A percentile compares a stretch with the other conserved stretches of the same genome.
Conservation (phyloP, 1,140 invertebrate species). For the Calephelis virginiensis region DNA sequence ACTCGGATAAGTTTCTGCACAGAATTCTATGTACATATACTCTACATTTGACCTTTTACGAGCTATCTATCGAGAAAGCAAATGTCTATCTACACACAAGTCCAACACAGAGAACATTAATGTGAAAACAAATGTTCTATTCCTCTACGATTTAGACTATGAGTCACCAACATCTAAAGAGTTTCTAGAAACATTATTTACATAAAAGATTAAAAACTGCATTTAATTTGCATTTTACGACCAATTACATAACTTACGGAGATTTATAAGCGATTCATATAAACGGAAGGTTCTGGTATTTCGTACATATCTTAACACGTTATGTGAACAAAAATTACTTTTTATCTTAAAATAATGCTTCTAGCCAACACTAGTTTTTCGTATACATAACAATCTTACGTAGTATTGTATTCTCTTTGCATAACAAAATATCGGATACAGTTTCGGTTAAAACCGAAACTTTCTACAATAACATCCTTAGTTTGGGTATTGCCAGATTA, state of each 20-base stretch:
- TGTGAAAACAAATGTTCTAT: background rate
- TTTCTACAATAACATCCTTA: no score
- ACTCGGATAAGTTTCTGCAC: no score
- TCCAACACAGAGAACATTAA: background rate
- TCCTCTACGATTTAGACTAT: background rate
- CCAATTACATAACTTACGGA: conserved; percentile 9
- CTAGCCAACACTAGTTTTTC: background rate
- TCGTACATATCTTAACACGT: background rate
- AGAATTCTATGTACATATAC: no score
- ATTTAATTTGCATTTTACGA: conserved; percentile 10
- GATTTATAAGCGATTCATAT: conserved; percentile 4
- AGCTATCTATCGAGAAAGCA: no score
- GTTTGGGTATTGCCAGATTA: no score
- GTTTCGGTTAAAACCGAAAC: no score
- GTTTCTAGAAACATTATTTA: conserved; percentile 4
- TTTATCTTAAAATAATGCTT: no score
- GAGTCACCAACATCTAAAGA: background rate
- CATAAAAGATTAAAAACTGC: conserved; percentile 3
- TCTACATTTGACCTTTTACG: no score
- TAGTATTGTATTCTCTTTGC: no score
- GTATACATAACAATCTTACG: background rate
- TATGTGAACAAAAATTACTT: background rate
- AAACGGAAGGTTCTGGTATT: conserved; percentile 13
- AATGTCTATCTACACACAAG: no score
- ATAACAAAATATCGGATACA: no score